Conservation (phyloP, 2,113 vertebrate species). For the Tenebrosternarchus preto region DNA sequence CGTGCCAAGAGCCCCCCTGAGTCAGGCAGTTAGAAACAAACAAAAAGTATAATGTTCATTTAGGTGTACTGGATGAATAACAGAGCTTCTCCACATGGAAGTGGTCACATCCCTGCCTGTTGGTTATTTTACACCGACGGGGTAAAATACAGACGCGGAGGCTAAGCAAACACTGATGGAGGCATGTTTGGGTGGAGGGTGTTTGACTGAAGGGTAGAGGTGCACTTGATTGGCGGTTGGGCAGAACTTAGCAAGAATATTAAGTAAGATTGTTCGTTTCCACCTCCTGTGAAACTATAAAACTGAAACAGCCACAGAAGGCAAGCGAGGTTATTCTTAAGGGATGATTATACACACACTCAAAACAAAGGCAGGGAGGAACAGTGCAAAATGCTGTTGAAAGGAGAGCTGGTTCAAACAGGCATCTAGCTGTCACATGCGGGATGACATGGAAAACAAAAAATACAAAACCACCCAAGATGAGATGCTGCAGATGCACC, state of each 20-base stretch:
- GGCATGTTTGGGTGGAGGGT: too few relatives aligned
- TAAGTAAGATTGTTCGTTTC: background rate
- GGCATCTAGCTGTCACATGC: background rate
- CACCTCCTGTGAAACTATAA: background rate
- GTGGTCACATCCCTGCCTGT: too few relatives aligned
- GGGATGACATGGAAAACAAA: background rate
- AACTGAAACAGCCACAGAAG: background rate
- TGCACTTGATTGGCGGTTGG: too few relatives aligned
- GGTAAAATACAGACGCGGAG: too few relatives aligned
- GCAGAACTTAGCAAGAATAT: background rate
- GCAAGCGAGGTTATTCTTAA: background rate
- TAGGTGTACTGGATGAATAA: background rate
- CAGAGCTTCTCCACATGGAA: background rate
- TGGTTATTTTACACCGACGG: too few relatives aligned
- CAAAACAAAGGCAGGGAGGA: background rate
- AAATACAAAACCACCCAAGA: background rate
- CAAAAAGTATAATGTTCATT: background rate
- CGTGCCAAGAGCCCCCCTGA: background rate
- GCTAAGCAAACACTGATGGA: too few relatives aligned
- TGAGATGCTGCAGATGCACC: background rate
- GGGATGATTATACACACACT: background rate
- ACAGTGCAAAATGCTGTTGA: background rate
- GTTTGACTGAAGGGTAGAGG: too few relatives aligned
- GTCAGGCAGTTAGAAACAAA: too few relatives aligned
- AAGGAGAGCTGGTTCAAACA: background rate